phyloP scores from a whole-genome alignment of 2,797 vertebrate species.

The Mus caroli region DNA sequence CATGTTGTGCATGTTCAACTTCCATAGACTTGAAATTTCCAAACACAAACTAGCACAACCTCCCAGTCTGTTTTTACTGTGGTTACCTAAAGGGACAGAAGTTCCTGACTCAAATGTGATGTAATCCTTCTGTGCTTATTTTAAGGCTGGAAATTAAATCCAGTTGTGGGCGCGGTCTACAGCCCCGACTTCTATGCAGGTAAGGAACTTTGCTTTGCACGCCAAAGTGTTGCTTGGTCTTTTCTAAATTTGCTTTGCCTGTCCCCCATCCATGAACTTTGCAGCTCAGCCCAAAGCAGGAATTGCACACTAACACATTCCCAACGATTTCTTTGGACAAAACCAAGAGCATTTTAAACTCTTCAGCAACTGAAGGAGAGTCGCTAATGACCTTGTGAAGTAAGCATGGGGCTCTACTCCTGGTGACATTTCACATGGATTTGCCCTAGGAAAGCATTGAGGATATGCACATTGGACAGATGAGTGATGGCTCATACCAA shows the following conservation, averaged over 20 bases:
- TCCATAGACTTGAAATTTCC: background rate
- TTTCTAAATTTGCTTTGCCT: constrained; percentile 67
- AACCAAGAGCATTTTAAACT: constrained; percentile 30
- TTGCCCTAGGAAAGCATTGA: constrained; percentile 53
- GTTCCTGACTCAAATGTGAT: constrained; percentile 58
- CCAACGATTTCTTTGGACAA: constrained; percentile 58
- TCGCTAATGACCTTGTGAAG: background rate
- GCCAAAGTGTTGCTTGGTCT: constrained; percentile 50
- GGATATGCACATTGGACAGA: constrained; percentile 18
- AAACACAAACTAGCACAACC: no score
- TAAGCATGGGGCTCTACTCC: background rate
- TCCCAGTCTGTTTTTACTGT: background rate
- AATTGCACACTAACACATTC: constrained; percentile 37
- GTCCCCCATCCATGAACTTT: constrained; percentile 33
- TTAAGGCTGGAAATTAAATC: constrained; percentile 99
- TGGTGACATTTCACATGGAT: background rate
- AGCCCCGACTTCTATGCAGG: constrained; percentile 99
- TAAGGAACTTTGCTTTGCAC: constrained; percentile 85
- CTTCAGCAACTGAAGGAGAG: background rate
- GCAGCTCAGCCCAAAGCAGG: background rate
- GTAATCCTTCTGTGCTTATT: constrained; percentile 84
- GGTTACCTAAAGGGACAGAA: background rate
- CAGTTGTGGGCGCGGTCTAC: constrained; percentile 98
- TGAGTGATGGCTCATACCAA: background rate
- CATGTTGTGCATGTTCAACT: background rate